Conservation (phyloP, 2,113 vertebrate species). For the Ptilorrhoa leucosticta region DNA sequence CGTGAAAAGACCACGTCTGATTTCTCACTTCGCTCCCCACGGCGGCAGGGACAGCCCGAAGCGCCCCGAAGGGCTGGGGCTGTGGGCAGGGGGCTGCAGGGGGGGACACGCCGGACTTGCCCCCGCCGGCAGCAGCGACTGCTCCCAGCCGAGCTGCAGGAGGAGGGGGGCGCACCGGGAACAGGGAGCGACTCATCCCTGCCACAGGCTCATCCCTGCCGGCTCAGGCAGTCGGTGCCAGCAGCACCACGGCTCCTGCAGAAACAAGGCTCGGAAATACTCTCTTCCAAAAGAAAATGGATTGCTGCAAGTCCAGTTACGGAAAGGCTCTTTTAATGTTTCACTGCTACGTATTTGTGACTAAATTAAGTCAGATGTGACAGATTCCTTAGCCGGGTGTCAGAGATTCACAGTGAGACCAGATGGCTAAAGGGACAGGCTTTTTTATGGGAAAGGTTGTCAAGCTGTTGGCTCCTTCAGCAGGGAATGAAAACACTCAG, state of each 20-base stretch:
- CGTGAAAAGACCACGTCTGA: accelerated
- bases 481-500: background rate
- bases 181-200: background rate
- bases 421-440: background rate
- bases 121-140: accelerated
- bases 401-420: background rate
- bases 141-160: background rate
- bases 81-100: background rate
- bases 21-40: background rate
- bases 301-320: background rate
- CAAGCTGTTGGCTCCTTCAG: background rate
- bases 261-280: background rate
- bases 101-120: background rate
- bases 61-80: background rate
- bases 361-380: background rate
- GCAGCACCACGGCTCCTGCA: background rate
- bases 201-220: background rate
- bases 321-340: background rate
- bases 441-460: background rate
- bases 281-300: background rate
- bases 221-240: background rate
- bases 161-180: accelerated
- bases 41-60: accelerated
- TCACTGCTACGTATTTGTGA: background rate
- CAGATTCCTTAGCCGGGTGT: background rate